Percentiles rank a stretch among this genome's conserved stretches.
These are phyloP conservation scores for Gerris buenoi DNA, from an alignment of 1,140 invertebrate species.

Conservation along the genomic window DNA sequence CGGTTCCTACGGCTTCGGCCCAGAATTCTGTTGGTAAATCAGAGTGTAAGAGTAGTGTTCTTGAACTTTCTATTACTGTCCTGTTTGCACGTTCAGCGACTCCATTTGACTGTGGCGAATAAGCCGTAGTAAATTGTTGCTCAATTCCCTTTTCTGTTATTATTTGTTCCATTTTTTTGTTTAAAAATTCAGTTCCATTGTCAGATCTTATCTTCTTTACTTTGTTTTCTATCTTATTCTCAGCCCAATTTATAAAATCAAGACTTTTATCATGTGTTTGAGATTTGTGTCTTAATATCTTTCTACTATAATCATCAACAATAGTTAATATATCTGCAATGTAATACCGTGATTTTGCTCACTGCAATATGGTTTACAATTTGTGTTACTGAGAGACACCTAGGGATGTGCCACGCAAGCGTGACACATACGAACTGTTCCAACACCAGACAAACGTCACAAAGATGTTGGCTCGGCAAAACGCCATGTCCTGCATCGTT, in stretches of 20 bases:
- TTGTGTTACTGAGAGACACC: no score
- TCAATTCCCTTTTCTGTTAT: slow-evolving; percentile 21
- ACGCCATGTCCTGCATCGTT: no score
- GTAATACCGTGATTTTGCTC: no score
- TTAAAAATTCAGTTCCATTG: no score
- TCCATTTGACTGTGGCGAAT: slow-evolving; percentile 31
- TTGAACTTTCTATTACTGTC: slow-evolving; percentile 25
- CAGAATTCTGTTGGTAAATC: slow-evolving; percentile 21
- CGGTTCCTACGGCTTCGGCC: slow-evolving; percentile 23
- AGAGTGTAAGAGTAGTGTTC: slow-evolving; percentile 25
- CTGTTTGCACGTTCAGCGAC: slow-evolving; percentile 28
- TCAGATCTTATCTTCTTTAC: slow-evolving; percentile 22
- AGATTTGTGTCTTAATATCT: slow-evolving; percentile 24
- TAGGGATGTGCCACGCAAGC: no score
- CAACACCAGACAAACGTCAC: no score
- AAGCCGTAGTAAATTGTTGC: slow-evolving; percentile 18
- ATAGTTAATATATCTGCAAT: no score
- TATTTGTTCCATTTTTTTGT: slow-evolving; percentile 21
- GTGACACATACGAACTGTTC: no score
- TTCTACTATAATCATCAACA: slow-evolving; percentile 29
- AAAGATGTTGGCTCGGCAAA: no score
- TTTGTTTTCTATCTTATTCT: slow-evolving; percentile 18
- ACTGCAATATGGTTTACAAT: no score
- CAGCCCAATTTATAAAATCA: slow-evolving; percentile 18
- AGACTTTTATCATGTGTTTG: slow-evolving; percentile 25